phyloP scores from a whole-genome alignment of 2,888 invertebrate species.

The Leucozona laternaria region DNA sequence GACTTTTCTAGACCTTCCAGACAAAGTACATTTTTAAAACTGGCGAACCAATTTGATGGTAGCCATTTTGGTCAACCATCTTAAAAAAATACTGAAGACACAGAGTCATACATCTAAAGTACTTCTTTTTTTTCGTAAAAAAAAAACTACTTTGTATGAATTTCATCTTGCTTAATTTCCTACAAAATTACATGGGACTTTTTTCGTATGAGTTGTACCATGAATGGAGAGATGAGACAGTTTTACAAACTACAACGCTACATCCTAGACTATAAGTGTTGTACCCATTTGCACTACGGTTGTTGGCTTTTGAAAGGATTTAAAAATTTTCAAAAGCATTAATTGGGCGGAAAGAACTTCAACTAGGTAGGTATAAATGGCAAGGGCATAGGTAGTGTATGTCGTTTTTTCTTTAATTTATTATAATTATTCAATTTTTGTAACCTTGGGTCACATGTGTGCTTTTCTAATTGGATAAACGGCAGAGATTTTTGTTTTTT shows the following conservation, averaged over 20 bases:
- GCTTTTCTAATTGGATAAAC: slow-evolving; percentile 61
- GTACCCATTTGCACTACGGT: slow-evolving; percentile 26
- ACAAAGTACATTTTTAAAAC: too few species aligned
- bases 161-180: too few species aligned
- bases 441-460: slow-evolving; percentile 67
- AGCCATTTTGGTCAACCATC: too few species aligned
- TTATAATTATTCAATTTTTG: slow-evolving; percentile 68
- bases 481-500: background rate
- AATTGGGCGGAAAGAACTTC: slow-evolving; percentile 41
- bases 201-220: too few species aligned
- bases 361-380: background rate
- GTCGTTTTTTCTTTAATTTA: slow-evolving; percentile 52
- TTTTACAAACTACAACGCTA: background rate
- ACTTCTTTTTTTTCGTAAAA: too few species aligned
- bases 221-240: too few species aligned
- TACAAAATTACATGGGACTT: too few species aligned
- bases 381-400: background rate
- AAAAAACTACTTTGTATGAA: too few species aligned
- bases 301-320: slow-evolving; percentile 35
- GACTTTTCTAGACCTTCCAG: too few species aligned
- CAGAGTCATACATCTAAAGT: too few species aligned
- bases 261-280: background rate
- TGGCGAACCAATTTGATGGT: too few species aligned
- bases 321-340: slow-evolving; percentile 40
- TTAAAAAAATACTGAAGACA: too few species aligned